Percentiles rank a stretch among this genome's conserved stretches.
Evolutionary conservation across 2,113 vertebrate genomes (phyloP).

Genomic region (Rafetus swinhoei): DNA sequence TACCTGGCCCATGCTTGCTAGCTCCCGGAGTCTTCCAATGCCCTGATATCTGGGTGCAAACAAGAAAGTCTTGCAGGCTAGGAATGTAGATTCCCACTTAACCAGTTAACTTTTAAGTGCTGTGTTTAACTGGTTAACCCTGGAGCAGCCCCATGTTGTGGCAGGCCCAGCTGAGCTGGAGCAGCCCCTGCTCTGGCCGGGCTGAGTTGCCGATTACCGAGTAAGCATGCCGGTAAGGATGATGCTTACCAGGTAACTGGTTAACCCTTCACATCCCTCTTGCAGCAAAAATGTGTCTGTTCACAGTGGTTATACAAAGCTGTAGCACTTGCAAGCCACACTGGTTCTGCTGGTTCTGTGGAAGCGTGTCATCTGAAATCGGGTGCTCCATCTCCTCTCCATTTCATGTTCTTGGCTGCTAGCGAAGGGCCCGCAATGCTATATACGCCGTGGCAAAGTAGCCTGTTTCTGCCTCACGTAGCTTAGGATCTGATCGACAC

Average conservation of each 20-base stretch:
- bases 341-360: neutral
- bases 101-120: too few relatives aligned
- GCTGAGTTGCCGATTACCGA: too few relatives aligned
- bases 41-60: neutral
- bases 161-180: too few relatives aligned
- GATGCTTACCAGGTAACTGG: too few relatives aligned
- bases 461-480: neutral
- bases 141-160: too few relatives aligned
- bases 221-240: too few relatives aligned
- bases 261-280: too few relatives aligned
- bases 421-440: neutral
- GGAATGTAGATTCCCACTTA: too few relatives aligned
- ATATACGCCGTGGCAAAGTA: neutral
- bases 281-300: neutral
- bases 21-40: neutral
- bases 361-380: neutral
- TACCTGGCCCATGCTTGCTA: neutral
- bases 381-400: neutral
- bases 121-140: too few relatives aligned
- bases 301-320: neutral
- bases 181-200: too few relatives aligned
- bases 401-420: neutral
- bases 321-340: neutral
- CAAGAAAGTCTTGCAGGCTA: neutral
- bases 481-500: neutral